Evolutionary conservation across 2,113 vertebrate species (phyloP), one percentile per base, ranked within the genome.

Genomic region (Sylvilagus bachmani): DNA sequence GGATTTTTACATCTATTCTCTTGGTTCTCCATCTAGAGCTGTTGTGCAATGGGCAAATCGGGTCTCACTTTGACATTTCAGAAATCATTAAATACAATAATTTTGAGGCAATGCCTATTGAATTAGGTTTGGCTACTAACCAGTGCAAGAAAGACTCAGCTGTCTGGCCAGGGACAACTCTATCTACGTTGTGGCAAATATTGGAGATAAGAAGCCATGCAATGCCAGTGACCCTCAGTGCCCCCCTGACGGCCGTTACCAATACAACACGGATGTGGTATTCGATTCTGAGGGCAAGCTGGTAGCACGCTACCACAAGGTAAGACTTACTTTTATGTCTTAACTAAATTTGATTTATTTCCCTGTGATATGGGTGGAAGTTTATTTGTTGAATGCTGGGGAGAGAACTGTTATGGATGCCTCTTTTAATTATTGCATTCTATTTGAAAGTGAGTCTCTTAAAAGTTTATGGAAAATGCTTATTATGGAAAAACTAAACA

Each of bases 301-400:
- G 82, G 93, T 97, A 81, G 98, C 97, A 16, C 95, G 97, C n/a
- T 98, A 98, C 61, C 97, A 97, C 82, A 98, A 98, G 98, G 98
- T 97, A 62, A 96, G 90, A 90, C 49, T 51, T 4, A 5, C 55
- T 44, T 24, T 9, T 44, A 44, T 53, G 22, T 11, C 36, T 71
- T 29, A 12, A 9, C 13, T 67, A 33, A 80, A 71, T 27, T 36
- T 31, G 6, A 14, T 21, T 81, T 44, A 36, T 22, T 86, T 31
- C 25, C 51, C 75, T 91, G 10, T 93, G 80, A 31, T 25, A 9
- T 70, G 5, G 25, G 24, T 33, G 11, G 51, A 25, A 27, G 36
- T 6, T 38, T 81, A 11, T 84, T 31, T 90, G 69, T 62, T 91
- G 33, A 73, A 81, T 67, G 33, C 6, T 81, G 36, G 5, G 27